Evolutionary conservation across 2,113 vertebrate species (phyloP), one percentile per base, ranked within the genome.

Genomic region (Polyodon spathula): DNA sequence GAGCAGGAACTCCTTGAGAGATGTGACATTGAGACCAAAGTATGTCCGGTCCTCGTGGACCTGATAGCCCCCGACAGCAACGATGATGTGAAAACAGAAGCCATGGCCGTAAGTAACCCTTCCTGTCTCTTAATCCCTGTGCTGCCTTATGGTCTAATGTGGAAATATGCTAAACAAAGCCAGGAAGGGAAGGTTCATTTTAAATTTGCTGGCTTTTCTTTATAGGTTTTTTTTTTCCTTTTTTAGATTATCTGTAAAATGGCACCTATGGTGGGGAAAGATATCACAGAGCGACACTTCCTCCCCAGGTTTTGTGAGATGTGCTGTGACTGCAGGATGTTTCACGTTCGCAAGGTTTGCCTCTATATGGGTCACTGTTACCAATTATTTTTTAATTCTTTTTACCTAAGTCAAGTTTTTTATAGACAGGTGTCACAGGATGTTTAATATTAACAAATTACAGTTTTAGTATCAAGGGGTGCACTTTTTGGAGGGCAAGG

Each of bases 241-340:
- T 52, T 16, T 60, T 68, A 94, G 92, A 93, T 94, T 41, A 94
- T 94, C 85, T 94, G 92, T 78, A 94, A 90, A 76, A 92, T 94
- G 91, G 89, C 92, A 1, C 89, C 90, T 46, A 91, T 94, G 89
- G 92, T 94, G 61, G 91, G 92, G 38, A 93, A 86, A 74, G 92
- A 92, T 70, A 89, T 94, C 68, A 93, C 91, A 0, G 91, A 92
- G 46, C 86, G 90, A 12, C 89, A 92, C 8, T 88, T 93, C 77
- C 90, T 93, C 38, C 89, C 90, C 3, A 76, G 92, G 59, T 94
- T 94, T 69, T 94, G 91, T 1, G 91, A 94, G 78, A 93, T 94
- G 90, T 94, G 92, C 81, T 92, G 91, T 58, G 91, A 93, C 66
- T 92, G 92, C 81, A 83, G 91, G 62, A 94, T 93, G 89, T 94